A percentile compares a stretch with the other conserved stretches of the same genome.
Conservation (phyloP, 92 coral and sea anemone genomes). For the Epizoanthus rinbou region DNA sequence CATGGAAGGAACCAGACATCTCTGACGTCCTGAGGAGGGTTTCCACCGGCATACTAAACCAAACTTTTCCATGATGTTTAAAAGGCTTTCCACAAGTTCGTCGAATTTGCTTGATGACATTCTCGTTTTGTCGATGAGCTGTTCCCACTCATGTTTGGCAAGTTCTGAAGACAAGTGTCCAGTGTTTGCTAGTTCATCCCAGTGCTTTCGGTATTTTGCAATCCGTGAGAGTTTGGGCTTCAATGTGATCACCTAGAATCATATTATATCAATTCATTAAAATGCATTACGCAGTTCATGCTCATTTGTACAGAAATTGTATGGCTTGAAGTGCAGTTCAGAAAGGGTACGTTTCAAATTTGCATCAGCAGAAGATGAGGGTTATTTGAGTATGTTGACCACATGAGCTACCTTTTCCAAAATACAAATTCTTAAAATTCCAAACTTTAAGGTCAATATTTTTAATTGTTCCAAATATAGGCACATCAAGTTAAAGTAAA, state of each 20-base stretch:
- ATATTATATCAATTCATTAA: background rate
- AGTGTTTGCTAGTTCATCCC: conserved; percentile 18
- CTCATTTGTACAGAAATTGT: no score
- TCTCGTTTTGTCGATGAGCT: conserved; percentile 3
- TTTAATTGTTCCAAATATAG: no score
- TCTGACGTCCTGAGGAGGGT: background rate
- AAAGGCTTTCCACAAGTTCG: conserved; percentile 4
- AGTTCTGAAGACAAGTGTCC: conserved; percentile 14
- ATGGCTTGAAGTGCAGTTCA: no score
- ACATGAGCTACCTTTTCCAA: no score
- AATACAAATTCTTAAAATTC: no score
- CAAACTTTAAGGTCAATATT: no score
- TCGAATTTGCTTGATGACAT: background rate
- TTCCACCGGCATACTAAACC: conserved; percentile 23
- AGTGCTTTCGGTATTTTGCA: conserved; percentile 8
- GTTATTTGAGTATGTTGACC: no score
- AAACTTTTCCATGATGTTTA: conserved; percentile 27
- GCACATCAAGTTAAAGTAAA: no score
- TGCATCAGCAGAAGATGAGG: no score
- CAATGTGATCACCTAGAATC: conserved; percentile 1
- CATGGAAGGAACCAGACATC: conserved; percentile 29
- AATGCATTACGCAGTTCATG: no score
- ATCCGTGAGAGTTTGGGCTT: conserved; percentile 14
- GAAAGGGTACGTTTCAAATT: no score
- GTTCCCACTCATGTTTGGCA: conserved; percentile 26